phyloP scores from a whole-genome alignment of 2,888 invertebrate species.

The Cantharis lateralis region DNA sequence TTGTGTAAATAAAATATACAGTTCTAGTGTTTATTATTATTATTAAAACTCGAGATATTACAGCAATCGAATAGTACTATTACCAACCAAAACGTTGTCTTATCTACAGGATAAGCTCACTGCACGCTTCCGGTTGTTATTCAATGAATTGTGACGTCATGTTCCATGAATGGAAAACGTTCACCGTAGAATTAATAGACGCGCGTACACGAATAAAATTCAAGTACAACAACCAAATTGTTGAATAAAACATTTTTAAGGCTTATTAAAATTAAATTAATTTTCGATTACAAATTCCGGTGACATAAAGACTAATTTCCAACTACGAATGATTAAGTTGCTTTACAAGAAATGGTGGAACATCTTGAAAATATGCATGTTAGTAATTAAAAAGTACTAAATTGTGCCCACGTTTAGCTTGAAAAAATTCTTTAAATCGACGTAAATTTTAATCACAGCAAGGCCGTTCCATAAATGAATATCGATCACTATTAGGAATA shows the following conservation, averaged over 20 bases:
- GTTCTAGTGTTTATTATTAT: slow-evolving; percentile 1
- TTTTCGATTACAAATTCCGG: not conserved
- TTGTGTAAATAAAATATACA: slow-evolving; percentile 1
- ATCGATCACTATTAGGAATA: slow-evolving; percentile 27
- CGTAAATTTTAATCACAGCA: slow-evolving; percentile 23
- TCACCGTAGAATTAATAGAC: slow-evolving; percentile 30
- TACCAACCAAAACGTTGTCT: slow-evolving; percentile 23
- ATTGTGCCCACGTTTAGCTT: not conserved
- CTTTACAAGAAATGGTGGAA: not conserved
- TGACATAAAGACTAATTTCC: not conserved
- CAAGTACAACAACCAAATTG: not conserved
- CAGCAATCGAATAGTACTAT: slow-evolving; percentile 3
- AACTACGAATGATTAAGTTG: not conserved
- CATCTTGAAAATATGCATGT: not conserved
- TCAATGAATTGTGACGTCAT: slow-evolving; percentile 41
- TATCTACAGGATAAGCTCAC: slow-evolving; percentile 28
- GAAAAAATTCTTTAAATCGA: not conserved
- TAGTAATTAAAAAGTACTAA: not conserved
- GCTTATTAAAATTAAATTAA: not conserved
- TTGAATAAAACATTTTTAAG: not conserved
- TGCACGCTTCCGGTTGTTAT: slow-evolving; percentile 37
- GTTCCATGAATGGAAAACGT: slow-evolving; percentile 36
- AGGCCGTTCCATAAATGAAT: slow-evolving; percentile 36
- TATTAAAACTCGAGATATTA: not conserved
- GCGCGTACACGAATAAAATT: slow-evolving; percentile 20